phyloP scores from a whole-genome alignment of 2,797 vertebrate genomes.

The Hipposideros larvatus region DNA sequence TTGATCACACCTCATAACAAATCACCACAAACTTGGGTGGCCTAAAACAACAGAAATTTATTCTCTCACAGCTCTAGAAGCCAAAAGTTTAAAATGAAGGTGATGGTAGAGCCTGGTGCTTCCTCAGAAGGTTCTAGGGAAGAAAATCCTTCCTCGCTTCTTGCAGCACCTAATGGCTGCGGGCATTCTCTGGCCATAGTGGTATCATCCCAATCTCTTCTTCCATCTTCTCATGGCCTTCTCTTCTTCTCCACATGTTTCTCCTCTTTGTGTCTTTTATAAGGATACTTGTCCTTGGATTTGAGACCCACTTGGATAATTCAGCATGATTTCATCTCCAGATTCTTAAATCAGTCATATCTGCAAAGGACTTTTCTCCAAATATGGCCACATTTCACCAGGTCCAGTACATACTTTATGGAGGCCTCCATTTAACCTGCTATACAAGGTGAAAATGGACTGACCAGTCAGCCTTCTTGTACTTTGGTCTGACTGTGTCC shows the following conservation, averaged over 20 bases:
- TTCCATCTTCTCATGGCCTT: background rate
- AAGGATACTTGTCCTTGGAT: background rate
- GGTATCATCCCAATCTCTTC: background rate
- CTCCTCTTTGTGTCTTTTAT: background rate
- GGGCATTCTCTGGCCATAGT: background rate
- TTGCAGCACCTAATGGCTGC: background rate
- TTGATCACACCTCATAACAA: background rate
- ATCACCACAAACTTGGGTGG: background rate
- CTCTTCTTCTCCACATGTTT: background rate
- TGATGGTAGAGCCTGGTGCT: background rate
- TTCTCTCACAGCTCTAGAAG: background rate
- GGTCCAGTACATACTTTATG: background rate
- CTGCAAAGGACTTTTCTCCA: background rate
- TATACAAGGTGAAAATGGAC: background rate
- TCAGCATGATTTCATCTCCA: background rate
- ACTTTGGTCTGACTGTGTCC: background rate
- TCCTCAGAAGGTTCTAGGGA: background rate
- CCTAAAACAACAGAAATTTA: background rate
- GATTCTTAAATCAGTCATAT: background rate
- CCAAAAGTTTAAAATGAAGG: background rate
- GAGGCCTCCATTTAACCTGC: background rate
- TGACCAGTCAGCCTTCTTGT: background rate
- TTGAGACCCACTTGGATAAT: background rate
- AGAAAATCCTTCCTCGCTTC: background rate
- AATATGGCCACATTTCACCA: background rate